Percentiles rank a stretch among this genome's conserved stretches.
These are phyloP conservation scores for Folsomia candida DNA, from an alignment of 2,888 invertebrate species.

Conservation along the genomic window DNA sequence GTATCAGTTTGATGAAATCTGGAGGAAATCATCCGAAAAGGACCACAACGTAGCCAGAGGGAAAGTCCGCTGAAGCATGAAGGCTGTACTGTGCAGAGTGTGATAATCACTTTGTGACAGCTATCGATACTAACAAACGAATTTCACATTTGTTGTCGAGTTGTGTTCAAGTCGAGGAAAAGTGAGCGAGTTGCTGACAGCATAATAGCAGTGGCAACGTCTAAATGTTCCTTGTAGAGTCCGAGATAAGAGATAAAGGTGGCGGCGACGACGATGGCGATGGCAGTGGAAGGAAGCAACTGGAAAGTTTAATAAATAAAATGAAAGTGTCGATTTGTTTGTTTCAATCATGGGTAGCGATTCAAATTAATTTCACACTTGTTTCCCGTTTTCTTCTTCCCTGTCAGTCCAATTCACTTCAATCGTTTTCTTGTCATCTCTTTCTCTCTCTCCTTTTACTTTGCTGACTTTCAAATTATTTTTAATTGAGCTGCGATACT, in stretches of 20 bases:
- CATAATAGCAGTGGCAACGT: not conserved
- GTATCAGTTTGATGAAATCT: conserved; percentile 10
- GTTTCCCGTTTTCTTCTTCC: conserved; percentile 5
- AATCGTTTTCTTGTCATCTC: conserved; percentile 18
- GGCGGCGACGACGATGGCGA: not conserved
- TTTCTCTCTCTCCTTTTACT: conserved; percentile 12
- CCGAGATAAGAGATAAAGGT: not conserved
- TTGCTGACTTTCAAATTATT: conserved; percentile 25
- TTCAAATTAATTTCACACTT: conserved; percentile 43
- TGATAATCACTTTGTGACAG: not conserved
- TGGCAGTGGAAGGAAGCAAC: conserved; percentile 4
- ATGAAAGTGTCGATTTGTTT: conserved; percentile 26
- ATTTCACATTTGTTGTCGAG: not conserved
- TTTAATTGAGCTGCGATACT: conserved; percentile 13
- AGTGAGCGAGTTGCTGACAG: conserved; percentile 9
- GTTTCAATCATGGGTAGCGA: conserved; percentile 36
- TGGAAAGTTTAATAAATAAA: conserved; percentile 16
- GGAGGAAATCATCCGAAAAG: conserved; percentile 16
- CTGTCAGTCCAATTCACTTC: conserved; percentile 19
- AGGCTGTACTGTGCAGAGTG: conserved; percentile 9
- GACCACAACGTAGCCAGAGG: conserved; percentile 6
- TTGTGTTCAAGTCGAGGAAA: not conserved
- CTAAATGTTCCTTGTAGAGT: no score
- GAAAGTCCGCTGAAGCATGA: conserved; percentile 5
- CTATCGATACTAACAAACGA: not conserved